Conservation (phyloP, 2,888 invertebrate genomes). For the Lasioglossum marginatum region DNA sequence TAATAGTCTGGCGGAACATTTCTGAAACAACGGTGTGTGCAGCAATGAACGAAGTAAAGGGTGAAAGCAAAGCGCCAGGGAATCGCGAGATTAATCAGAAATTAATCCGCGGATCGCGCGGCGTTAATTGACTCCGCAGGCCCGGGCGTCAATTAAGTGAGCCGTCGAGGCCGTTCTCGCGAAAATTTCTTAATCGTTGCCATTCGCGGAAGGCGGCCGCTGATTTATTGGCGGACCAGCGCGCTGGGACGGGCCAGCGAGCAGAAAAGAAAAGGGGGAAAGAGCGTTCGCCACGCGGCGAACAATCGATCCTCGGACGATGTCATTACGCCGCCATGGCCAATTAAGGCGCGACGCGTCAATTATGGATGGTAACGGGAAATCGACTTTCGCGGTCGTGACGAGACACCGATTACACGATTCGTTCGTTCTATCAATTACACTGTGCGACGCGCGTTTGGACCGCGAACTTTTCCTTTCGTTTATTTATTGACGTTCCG, state of each 20-base stretch:
- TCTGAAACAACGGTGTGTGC: background rate
- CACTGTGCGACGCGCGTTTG: background rate
- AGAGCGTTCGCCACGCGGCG: constrained; percentile 34
- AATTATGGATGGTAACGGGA: constrained; percentile 62
- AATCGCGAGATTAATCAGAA: background rate
- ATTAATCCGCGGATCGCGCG: background rate
- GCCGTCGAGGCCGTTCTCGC: background rate
- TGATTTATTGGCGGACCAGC: constrained; percentile 39
- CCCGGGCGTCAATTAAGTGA: background rate
- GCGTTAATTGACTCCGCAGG: constrained; percentile 26
- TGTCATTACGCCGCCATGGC: constrained; percentile 56
- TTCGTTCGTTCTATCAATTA: background rate
- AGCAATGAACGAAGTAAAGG: background rate
- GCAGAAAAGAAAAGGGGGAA: constrained; percentile 12
- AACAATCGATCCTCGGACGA: constrained; percentile 62
- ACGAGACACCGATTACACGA: constrained; percentile 25
- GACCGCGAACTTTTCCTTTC: background rate
- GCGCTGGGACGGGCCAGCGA: background rate
- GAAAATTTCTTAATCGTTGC: constrained; percentile 26
- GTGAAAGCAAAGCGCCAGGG: background rate
- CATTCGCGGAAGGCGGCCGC: background rate
- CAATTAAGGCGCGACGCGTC: constrained; percentile 62
- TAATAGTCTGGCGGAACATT: background rate
- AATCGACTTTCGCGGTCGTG: constrained; percentile 54
- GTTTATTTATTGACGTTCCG: background rate